Evolutionary conservation across 2,888 invertebrate species (phyloP).

Genomic region (Rhimphoctona megacephalus): DNA sequence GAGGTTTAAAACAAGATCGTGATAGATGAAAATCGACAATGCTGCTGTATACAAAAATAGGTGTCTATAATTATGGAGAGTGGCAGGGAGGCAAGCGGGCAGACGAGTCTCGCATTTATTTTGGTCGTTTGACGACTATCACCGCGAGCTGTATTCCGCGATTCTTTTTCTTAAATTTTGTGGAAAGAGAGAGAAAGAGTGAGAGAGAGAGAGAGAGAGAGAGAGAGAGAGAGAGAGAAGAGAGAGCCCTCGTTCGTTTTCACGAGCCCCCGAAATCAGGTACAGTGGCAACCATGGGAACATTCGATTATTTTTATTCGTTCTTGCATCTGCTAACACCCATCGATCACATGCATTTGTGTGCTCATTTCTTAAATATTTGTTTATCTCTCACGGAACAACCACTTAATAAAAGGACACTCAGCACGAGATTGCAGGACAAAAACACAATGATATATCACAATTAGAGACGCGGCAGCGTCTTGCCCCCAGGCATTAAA

Average conservation of each 20-base stretch:
- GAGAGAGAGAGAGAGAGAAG: no score
- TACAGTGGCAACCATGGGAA: neutral
- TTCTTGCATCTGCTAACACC: no score
- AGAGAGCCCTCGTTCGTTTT: neutral
- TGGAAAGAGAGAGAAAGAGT: neutral
- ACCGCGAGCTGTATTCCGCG: conserved; percentile 35
- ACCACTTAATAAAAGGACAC: no score
- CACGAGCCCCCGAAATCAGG: neutral
- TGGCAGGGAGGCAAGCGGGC: neutral
- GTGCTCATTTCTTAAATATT: no score
- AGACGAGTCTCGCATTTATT: conserved; percentile 30
- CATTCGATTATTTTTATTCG: no score
- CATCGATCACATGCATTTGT: no score
- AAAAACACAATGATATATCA: no score
- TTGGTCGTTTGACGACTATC: conserved; percentile 35
- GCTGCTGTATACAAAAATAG: conserved; percentile 36
- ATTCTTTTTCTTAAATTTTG: neutral
- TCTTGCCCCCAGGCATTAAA: no score
- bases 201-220: no score
- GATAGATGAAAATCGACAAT: conserved; percentile 21
- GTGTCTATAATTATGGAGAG: conserved; percentile 38
- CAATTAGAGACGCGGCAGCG: no score
- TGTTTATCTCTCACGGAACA: no score
- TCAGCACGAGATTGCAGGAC: no score
- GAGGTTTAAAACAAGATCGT: neutral